phyloP scores from a whole-genome alignment of 2,113 vertebrate genomes.

The Geococcyx californianus region DNA sequence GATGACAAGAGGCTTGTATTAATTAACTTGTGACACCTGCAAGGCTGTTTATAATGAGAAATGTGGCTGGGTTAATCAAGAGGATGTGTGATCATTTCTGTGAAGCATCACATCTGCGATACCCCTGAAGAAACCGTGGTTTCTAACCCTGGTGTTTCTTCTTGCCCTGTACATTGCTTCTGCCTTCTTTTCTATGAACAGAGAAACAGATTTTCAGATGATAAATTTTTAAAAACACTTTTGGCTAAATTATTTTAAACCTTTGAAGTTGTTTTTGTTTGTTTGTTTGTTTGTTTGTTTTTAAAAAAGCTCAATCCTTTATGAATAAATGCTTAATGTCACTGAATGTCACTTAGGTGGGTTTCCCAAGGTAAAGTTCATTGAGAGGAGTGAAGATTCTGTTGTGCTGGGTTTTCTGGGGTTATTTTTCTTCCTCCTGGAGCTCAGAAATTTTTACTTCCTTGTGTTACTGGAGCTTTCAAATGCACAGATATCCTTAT shows the following conservation, averaged over 20 bases:
- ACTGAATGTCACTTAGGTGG: background rate
- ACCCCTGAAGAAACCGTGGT: background rate
- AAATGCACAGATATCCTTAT: background rate
- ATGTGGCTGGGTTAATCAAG: slow-evolving; percentile 46
- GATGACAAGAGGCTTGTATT: slow-evolving; percentile 39
- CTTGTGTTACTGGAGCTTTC: background rate
- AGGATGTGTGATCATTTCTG: slow-evolving; percentile 30
- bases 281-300: no score
- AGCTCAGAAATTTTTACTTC: background rate
- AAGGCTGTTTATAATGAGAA: slow-evolving; percentile 46
- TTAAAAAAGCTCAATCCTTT: background rate
- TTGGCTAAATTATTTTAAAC: background rate
- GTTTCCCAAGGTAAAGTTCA: background rate
- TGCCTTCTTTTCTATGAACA: background rate
- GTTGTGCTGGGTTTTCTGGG: background rate
- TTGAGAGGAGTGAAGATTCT: background rate
- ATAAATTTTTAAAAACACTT: background rate
- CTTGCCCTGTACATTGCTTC: background rate
- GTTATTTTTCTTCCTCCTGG: background rate
- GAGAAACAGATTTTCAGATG: background rate
- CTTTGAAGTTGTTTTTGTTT: background rate
- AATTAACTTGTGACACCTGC: slow-evolving; percentile 65
- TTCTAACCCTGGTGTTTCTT: background rate
- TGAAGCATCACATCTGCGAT: slow-evolving; percentile 52
- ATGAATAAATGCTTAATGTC: background rate